A percentile compares a stretch with the other conserved stretches of the same genome.
Evolutionary conservation across 2,888 invertebrate species (phyloP).

Genomic region (Cosmorhoe ocellata): DNA sequence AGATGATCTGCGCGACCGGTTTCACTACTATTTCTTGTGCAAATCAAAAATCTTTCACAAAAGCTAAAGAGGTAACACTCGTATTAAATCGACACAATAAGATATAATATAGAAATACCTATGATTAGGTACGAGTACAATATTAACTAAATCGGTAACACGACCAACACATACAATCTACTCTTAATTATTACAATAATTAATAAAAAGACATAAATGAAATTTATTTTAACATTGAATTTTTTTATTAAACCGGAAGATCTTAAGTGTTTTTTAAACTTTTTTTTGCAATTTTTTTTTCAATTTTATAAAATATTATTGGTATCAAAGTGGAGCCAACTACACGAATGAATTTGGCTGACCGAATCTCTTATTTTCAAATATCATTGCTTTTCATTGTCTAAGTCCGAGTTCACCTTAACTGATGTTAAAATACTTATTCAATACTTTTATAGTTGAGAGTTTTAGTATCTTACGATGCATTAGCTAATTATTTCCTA

Average conservation of each 20-base stretch:
- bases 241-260: constrained; percentile 70
- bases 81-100: constrained; percentile 79
- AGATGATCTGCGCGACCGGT: constrained; percentile 58
- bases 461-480: constrained; percentile 74
- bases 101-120: constrained; percentile 77
- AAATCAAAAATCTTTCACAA: constrained; percentile 74
- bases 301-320: constrained; percentile 77
- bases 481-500: constrained; percentile 76
- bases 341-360: constrained; percentile 72
- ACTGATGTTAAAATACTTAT: constrained; percentile 80
- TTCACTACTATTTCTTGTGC: constrained; percentile 79
- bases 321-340: constrained; percentile 80
- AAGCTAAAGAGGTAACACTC: constrained; percentile 79
- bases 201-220: constrained; percentile 76
- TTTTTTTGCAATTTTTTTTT: constrained; percentile 59
- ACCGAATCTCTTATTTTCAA: constrained; percentile 67
- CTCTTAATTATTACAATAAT: constrained; percentile 74
- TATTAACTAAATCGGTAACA: constrained; percentile 79
- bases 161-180: constrained; percentile 78
- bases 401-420: constrained; percentile 71
- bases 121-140: constrained; percentile 71
- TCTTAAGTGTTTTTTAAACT: constrained; percentile 70
- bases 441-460: constrained; percentile 74
- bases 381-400: constrained; percentile 79
- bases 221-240: constrained; percentile 68